Base-by-base conservation (phyloP, 2,113 vertebrate species). In the Megaleporinus macrocephalus region DNA sequence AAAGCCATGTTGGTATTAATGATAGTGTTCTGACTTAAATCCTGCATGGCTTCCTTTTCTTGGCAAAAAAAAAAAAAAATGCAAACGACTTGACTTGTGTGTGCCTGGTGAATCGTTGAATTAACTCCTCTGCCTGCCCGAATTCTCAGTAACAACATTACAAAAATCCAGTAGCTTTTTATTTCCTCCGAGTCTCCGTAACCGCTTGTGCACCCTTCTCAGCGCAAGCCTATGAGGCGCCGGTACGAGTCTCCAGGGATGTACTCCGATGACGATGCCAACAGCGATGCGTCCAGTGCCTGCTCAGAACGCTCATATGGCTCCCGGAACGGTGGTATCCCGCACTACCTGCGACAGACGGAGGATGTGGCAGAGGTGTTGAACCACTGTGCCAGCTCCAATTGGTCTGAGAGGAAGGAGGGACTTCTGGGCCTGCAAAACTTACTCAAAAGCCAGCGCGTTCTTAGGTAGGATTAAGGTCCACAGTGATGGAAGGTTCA, bases 341-440 rank as follows among this genome's bases (percentile, higher is more conserved):
- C 98, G 0, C 97, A 99, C 85, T 99, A 98, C 86, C 92, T 99
- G 89, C 95, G 98, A 0, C 97, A 99, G 89, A 98, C 97, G 0
- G 98, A 99, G 81, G 98, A 99, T 0, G 98, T 99, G 83, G 98
- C 98, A 0, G 98, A 99, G 90, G 97, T 99, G 81, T 93, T 99
- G 41, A 99, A 99, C 91, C 98, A 98, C 91, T 99, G 98, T 24
- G 98, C 98, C 83, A 99, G 97, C 90, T 97, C 98, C 89, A 99
- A 99, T 91, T 99, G 98, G 98, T 97, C 97, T 0, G 98, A 99
- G 88, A 95, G 98, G 90, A 99, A 99, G 79, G 98, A 99, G 85
- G 98, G 98, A 1, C 95, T 99, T 27, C 93, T 99, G 82, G 98
- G 98, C 47, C 93, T 99, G 83, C 98, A 99, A 89, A 99, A 98